A percentile compares a stretch with the other conserved stretches of the same genome.
Conservation (phyloP, 2,888 invertebrate genomes). For the Tryphoninae sp. region DNA sequence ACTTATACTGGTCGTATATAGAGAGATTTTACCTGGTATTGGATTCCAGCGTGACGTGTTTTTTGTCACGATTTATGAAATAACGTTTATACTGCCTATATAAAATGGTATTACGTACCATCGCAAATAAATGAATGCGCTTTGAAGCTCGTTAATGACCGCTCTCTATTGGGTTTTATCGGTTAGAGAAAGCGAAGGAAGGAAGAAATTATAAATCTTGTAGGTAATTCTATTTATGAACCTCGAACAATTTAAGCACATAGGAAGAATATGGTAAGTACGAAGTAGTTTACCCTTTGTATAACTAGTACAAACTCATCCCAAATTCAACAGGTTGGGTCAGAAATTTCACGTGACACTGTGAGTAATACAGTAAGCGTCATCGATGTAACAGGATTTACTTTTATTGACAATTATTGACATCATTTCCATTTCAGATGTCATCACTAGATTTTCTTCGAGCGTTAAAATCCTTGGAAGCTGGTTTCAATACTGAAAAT, state of each 20-base stretch:
- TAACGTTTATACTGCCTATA: slow-evolving; percentile 61
- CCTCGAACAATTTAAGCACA: neutral
- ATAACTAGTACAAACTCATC: neutral
- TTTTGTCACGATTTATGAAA: slow-evolving; percentile 55
- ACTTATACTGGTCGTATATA: slow-evolving; percentile 50
- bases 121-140: slow-evolving; percentile 45
- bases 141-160: slow-evolving; percentile 42
- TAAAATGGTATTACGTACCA: slow-evolving; percentile 37
- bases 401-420: slow-evolving; percentile 58
- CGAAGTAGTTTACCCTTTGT: neutral
- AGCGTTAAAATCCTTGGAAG: slow-evolving; percentile 72
- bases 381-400: slow-evolving; percentile 48
- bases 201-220: neutral
- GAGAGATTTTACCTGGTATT: slow-evolving; percentile 62
- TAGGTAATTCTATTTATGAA: neutral
- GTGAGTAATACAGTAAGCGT: neutral
- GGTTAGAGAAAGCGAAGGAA: neutral
- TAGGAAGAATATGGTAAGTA: no score
- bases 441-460: slow-evolving; percentile 65
- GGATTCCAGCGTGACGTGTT: slow-evolving; percentile 58
- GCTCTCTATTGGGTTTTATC: neutral
- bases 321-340: neutral
- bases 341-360: neutral
- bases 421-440: slow-evolving; percentile 54
- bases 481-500: slow-evolving; percentile 81